phyloP scores from a whole-genome alignment of 2,888 invertebrate species.

The Tinea pellionella region DNA sequence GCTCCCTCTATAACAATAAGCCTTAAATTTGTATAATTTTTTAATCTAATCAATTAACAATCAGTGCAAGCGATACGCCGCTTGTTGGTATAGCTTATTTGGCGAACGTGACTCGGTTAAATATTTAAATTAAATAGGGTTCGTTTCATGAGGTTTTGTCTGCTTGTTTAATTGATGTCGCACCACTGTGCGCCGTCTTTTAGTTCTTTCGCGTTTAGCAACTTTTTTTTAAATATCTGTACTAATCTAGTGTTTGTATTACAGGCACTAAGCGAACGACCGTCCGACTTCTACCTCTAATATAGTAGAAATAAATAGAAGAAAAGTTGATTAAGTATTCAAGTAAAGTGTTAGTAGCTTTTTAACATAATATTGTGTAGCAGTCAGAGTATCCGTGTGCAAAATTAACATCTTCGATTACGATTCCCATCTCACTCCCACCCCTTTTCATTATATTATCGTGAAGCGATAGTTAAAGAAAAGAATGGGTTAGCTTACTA shows the following conservation, averaged over 20 bases:
- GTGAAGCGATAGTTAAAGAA: no score
- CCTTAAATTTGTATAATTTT: constrained; percentile 57
- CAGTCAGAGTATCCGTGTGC: no score
- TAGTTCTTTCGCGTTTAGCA: constrained; percentile 1
- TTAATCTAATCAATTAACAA: constrained; percentile 71
- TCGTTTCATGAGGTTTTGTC: constrained; percentile 52
- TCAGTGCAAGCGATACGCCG: constrained; percentile 68
- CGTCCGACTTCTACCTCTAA: no score
- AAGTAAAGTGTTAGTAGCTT: no score
- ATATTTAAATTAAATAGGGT: constrained; percentile 57
- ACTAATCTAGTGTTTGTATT: no score
- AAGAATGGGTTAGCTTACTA: no score
- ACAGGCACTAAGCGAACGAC: not conserved
- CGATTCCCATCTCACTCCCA: no score
- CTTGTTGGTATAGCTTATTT: constrained; percentile 67
- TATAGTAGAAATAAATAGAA: no score
- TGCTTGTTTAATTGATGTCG: constrained; percentile 43
- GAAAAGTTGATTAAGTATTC: no score
- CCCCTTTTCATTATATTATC: no score
- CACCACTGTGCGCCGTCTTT: constrained; percentile 32
- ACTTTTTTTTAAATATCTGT: not conserved
- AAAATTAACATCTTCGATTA: no score
- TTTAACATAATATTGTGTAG: no score
- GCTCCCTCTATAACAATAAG: constrained; percentile 49
- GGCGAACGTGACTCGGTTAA: constrained; percentile 57